Base-by-base conservation (phyloP, 2,113 vertebrate genomes). In the Sphaerodactylus townsendi region DNA sequence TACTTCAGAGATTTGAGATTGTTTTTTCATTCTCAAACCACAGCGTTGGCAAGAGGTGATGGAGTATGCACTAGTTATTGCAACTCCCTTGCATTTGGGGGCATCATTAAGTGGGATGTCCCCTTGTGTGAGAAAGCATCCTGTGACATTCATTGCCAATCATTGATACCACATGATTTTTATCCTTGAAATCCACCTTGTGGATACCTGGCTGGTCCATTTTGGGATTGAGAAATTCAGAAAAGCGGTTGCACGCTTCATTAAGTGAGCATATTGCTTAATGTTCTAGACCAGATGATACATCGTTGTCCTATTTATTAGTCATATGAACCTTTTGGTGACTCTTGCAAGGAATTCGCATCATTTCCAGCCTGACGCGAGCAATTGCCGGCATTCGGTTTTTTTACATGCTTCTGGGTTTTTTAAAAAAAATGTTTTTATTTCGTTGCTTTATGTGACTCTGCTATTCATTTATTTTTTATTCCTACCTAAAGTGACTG, bases 401-500 rank as follows among this genome's bases (percentile, higher is more conserved):
- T 23, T 28, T 82, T 62, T 74, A 53, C 41, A 2, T 19, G 59
- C 77, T 83, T 75, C 82, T 82, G 78, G 64, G 48, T 83, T 75
- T 82, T 86, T 10, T 10, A 46, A 10, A 10, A 39, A 35, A 13
- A 39, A 74, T 83, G 80, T 68, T 85, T 76, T 81, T 87, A 56
- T 89, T 80, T 79, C 25, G 8, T 83, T 87, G 72, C 86, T 84
- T 84, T 87, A 50, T 4, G 72, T 74, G 85, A 48, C 35, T 44
- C 82, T 44, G n/a, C 11, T 75, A 14, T 10, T 9, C 28, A 53
- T 76, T 80, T 90, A 62, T 62, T 62, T 28, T 62, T 25, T 25
- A 62, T 62, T 23, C 21, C 56, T 17, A 25, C 23, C 23, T 23
- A 62, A 62, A 28, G 9, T 9, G 59, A 62, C n/a, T n/a, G n/a